phyloP scores from a whole-genome alignment of 53 echinoderm and acorn worm species.

The Stichopus horrens region DNA sequence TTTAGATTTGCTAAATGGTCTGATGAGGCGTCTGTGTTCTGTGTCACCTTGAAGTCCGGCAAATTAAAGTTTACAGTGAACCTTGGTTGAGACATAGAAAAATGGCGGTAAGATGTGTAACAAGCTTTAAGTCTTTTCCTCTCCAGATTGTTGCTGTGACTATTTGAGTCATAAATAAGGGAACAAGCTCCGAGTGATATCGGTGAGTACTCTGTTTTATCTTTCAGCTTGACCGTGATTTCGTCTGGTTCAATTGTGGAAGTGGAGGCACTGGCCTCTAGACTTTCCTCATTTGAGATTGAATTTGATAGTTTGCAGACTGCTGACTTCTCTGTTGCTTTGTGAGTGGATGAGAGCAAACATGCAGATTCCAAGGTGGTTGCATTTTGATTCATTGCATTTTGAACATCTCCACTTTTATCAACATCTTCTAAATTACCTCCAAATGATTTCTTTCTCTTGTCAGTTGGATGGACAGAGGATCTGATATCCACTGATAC shows the following conservation, averaged over 20 bases:
- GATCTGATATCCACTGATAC: background rate
- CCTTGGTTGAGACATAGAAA: slow-evolving; percentile 11
- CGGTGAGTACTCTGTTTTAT: background rate
- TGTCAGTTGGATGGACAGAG: background rate
- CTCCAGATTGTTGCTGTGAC: background rate
- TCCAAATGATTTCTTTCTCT: background rate
- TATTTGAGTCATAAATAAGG: background rate
- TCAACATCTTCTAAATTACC: background rate
- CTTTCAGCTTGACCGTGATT: background rate
- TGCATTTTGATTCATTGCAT: slow-evolving; percentile 33
- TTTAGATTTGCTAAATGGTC: slow-evolving; percentile 15
- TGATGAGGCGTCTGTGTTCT: background rate
- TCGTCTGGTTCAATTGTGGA: background rate
- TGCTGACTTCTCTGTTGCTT: background rate
- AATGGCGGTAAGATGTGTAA: slow-evolving; percentile 6
- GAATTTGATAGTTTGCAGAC: background rate
- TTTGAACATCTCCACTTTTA: background rate
- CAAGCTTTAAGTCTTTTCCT: background rate
- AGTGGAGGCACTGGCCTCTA: background rate
- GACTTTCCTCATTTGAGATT: background rate
- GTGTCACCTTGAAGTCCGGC: background rate
- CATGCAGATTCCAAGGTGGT: background rate
- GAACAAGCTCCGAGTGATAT: background rate
- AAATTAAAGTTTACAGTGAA: background rate
- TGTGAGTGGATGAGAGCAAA: background rate